Conservation (phyloP, 1,140 invertebrate genomes). For the Drosophila baimaii region DNA sequence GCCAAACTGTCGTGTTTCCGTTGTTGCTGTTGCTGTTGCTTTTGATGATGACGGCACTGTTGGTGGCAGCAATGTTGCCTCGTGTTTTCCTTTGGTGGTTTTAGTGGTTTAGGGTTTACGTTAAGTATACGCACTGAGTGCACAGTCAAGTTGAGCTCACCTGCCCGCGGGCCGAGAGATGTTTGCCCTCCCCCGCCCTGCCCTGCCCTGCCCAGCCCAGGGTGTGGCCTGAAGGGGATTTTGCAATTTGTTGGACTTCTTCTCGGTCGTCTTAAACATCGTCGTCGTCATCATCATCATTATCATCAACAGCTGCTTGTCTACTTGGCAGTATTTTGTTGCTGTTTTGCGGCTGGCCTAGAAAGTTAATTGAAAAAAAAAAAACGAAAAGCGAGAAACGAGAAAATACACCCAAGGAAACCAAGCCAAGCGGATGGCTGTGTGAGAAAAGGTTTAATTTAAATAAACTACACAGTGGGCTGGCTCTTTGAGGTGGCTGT, state of each 20-base stretch:
- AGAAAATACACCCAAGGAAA: conserved; percentile 32
- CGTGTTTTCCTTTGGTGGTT: conserved; percentile 72
- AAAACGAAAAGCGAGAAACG: background rate
- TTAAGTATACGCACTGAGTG: conserved; percentile 78
- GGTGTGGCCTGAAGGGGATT: conserved; percentile 69
- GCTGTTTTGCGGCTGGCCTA: conserved; percentile 70
- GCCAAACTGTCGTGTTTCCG: conserved; percentile 18
- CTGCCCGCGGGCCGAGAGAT: conserved; percentile 57
- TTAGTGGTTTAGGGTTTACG: conserved; percentile 79
- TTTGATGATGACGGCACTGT: conserved; percentile 13
- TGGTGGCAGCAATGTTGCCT: conserved; percentile 25
- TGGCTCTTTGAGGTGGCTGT: conserved; percentile 42
- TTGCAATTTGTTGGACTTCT: conserved; percentile 79
- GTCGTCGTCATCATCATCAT: conserved; percentile 51
- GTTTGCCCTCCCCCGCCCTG: conserved; percentile 56
- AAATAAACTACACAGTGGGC: conserved; percentile 74
- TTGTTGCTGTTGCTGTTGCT: conserved; percentile 1
- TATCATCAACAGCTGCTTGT: conserved; percentile 74
- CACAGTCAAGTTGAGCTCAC: conserved; percentile 51
- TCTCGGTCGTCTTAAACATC: conserved; percentile 49
- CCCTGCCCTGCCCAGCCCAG: conserved; percentile 24
- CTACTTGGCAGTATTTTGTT: conserved; percentile 52
- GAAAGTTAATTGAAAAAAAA: conserved; percentile 81
- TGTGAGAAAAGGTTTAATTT: conserved; percentile 73
- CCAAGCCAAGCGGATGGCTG: conserved; percentile 18